Base-by-base conservation (phyloP, 1,140 invertebrate species). In the Drosophila pallidifrons region DNA sequence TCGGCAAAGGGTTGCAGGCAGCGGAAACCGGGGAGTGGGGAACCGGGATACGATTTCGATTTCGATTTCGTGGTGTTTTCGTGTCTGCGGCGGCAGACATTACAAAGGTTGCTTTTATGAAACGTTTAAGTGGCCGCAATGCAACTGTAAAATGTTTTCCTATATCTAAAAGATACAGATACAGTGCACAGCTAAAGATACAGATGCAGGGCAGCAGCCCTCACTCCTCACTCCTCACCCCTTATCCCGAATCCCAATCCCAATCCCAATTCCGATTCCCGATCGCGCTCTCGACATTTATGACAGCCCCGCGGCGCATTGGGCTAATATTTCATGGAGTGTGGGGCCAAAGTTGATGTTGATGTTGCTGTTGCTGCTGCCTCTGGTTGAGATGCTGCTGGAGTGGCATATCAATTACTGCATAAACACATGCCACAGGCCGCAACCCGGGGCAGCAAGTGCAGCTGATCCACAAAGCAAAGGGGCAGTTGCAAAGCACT, bases 21-120 rank as follows among this genome's bases (percentile, higher is more conserved):
- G 35, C 28, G n/a, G 15, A 32, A 43, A 10, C 2, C n/a, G 41
- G 41, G 41, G 13, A 38, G 3, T 25, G 32, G n/a, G 15, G 47
- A 43, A 13, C 11, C 3, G 41, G 41, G n/a, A 43, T 13, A 5
- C 3, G 47, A 41, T 11, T 28, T 20, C 15, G n/a, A 52, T 13
- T 28, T 52, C n/a, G n/a, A 28, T 52, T 32, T 52, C 51, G 51
- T 52, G 51, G 51, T 49, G 16, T 49, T 49, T 49, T 25, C 16
- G 46, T 51, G 38, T 43, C 51, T 74, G 64, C 77, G 60, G 66
- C 69, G 79, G 76, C 79, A 86, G 72, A 79, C 69, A 78, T 77
- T 85, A 89, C 85, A 89, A 89, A 89, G 85, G 85, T 89, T 89
- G 85, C 85, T 85, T 89, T 89, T 89, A 89, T 89, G 85, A 85